Base-by-base conservation (phyloP, 2,797 vertebrate genomes). In the Petrocephalus sullivani region DNA sequence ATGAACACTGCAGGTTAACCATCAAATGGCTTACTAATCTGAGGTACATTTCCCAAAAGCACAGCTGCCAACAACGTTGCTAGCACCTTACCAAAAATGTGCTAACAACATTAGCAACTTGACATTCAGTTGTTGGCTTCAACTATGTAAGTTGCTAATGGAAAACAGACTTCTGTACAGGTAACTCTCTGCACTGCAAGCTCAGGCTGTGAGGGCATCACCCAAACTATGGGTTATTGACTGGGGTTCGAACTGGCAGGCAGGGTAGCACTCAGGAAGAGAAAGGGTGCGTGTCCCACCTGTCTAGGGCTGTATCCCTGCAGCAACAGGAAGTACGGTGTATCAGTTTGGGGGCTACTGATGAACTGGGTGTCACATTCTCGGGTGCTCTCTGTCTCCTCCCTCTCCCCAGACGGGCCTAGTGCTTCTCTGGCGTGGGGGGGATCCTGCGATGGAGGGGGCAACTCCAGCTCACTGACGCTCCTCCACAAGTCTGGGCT, bases 341-440 rank as follows among this genome's bases (percentile, higher is more conserved):
- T 96, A 88, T 96, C 96, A 95, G 95, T 89, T 95, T 95, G 58
- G 96, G 93, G 91, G 95, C 95, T 93, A 94, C 96, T 91, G 96
- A 95, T 16, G 95, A 95, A 88, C 92, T 93, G 93, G 37, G 71
- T n/a, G 5, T 37, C 71, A 3, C 94, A 95, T 91, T 96, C 96
- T 0, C 96, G 95, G 5, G 95, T 96, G 90, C 96, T 96, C 90
- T 96, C 96, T 0, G 95, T 96, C 93, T 96, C 96, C 90, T 96
- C 96, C 89, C 95, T 95, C 92, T 96, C 81, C 19, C 96, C 87
- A 92, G 89, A 19, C 93, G 91, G 0, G n/a, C 49, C 81, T 21
- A 1, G n/a, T 12, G n/a, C 49, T 28, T 53, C 1, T 19, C 1
- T 2, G 49, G 8, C 8, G n/a, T 28, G 8, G 49, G 81, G 81